Base-by-base conservation (phyloP, 2,888 invertebrate genomes). In the Protonemura montana region DNA sequence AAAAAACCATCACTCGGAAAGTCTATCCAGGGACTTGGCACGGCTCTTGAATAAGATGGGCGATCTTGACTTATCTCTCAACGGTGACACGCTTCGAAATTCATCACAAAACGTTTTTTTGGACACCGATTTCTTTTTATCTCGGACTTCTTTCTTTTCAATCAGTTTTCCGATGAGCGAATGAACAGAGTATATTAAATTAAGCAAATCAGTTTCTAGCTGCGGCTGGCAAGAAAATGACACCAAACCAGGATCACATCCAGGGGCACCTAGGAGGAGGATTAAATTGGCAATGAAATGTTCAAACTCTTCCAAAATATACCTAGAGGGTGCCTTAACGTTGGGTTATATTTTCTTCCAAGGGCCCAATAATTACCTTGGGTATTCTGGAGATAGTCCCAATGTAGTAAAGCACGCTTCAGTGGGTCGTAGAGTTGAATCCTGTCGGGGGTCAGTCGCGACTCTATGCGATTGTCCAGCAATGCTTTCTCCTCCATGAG, bases 341-440 rank as follows among this genome's bases (percentile, higher is more conserved):
- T n/a, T n/a, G n/a, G n/a, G n/a, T n/a, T n/a, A n/a, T n/a, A n/a
- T n/a, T n/a, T n/a, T n/a, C n/a, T n/a, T n/a, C n/a, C n/a, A n/a
- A n/a, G n/a, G n/a, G n/a, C n/a, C n/a, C n/a, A n/a, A 80, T 5
- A 13, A 28, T 0, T 10, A 89, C 89, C 89, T 88, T 89, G 88
- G 0, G 89, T 89, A 10, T 89, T 89, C 81, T 89, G 89, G 6
- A 89, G 87, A 0, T 87, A 87, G 77, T 89, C 89, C 89, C 89
- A 89, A n/a, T 89, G 89, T 26, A 87, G 77, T 27, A 89, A 76
- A 16, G 89, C 89, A 78, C 89, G 89, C 41, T 88, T 88, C 76
- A 89, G 41, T 0, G 89, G 89, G 86, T 88, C 88, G 76, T 89
- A 89, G 7, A 89, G 87, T 78, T 88, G 87, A 13, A 88, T 76